Conservation (phyloP, 2,113 vertebrate genomes). For the Crotalus tigris region DNA sequence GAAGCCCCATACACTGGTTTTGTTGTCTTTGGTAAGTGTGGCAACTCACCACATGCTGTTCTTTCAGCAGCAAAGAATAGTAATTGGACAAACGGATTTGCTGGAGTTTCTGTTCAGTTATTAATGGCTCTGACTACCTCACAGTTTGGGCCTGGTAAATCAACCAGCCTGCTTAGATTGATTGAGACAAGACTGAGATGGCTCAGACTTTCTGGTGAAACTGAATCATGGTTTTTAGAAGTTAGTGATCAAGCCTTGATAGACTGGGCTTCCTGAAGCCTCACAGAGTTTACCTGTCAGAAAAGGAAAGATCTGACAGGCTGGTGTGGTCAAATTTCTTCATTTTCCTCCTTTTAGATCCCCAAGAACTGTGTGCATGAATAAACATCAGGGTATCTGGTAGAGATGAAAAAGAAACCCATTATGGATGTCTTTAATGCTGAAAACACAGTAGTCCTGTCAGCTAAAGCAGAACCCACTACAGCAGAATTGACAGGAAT, state of each 20-base stretch:
- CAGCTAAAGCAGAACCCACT: neutral
- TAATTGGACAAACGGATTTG: neutral
- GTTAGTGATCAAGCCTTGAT: neutral
- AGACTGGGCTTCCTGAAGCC: neutral
- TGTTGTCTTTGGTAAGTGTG: neutral
- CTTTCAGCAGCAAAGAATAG: neutral
- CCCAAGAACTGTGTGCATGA: neutral
- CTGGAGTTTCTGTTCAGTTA: neutral
- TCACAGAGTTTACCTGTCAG: neutral
- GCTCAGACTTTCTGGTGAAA: neutral
- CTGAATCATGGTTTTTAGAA: constrained; percentile 3
- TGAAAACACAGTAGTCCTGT: neutral
- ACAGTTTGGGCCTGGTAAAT: neutral
- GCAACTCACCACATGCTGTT: neutral
- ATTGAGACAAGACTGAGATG: neutral
- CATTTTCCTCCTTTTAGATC: neutral
- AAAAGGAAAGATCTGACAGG: neutral
- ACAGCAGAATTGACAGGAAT: neutral
- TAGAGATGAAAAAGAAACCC: neutral
- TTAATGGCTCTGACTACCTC: neutral
- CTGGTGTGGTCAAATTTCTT: neutral
- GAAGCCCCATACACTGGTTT: neutral
- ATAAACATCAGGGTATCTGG: neutral
- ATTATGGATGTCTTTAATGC: neutral
- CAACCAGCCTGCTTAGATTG: neutral